phyloP scores from a whole-genome alignment of 2,888 invertebrate species.

The Eutolmus rufibarbis region DNA sequence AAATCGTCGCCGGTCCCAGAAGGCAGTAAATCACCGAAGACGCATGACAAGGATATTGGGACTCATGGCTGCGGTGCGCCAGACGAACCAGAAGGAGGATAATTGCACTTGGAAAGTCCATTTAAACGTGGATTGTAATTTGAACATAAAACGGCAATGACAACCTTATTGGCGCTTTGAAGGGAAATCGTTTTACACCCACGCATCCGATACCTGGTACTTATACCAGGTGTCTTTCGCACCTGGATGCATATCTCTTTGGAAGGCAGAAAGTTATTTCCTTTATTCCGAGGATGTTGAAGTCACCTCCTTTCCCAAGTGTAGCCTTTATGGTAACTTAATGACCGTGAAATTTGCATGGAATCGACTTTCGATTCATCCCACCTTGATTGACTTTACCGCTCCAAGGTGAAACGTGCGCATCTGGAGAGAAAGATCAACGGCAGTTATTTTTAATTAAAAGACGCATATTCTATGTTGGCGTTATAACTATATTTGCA shows the following conservation, averaged over 20 bases:
- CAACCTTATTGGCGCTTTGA: not conserved
- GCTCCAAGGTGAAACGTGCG: not conserved
- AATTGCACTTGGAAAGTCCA: not conserved
- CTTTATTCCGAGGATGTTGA: not conserved
- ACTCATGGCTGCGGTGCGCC: not conserved
- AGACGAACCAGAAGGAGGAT: not conserved
- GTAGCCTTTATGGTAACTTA: not conserved
- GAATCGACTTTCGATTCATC: not conserved
- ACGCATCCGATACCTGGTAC: not conserved
- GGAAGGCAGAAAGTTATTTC: not conserved
- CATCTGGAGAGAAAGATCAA: not conserved
- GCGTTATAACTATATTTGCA: not conserved
- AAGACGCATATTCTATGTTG: not conserved
- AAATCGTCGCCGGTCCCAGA: not conserved
- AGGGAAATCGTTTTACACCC: not conserved
- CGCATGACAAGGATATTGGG: not conserved
- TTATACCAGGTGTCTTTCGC: not conserved
- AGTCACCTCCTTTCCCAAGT: not conserved
- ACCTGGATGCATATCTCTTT: not conserved
- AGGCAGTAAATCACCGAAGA: constrained; percentile 11
- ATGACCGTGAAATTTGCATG: not conserved
- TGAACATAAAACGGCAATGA: not conserved
- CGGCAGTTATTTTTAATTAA: not conserved
- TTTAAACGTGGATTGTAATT: not conserved
- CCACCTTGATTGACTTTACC: not conserved